Evolutionary conservation across 1,140 invertebrate species (phyloP).

Genomic region (Musca vetustissima): DNA sequence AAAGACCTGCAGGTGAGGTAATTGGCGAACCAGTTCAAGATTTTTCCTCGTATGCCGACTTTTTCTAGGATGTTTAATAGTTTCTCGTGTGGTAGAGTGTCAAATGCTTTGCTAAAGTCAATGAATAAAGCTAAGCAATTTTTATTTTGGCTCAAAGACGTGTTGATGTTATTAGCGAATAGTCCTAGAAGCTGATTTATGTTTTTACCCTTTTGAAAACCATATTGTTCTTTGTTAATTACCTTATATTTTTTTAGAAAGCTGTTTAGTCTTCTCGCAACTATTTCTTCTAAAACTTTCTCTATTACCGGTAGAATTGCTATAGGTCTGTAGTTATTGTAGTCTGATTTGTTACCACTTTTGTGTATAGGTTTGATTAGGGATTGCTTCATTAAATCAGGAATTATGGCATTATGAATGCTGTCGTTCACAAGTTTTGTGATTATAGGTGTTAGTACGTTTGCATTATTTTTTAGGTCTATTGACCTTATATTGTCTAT

Average conservation of each 20-base stretch:
- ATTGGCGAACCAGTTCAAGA: not conserved
- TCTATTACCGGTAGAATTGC: not conserved
- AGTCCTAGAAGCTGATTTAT: not conserved
- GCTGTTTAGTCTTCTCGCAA: not conserved
- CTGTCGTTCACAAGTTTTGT: not conserved
- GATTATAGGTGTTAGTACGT: not conserved
- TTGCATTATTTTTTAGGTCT: not conserved
- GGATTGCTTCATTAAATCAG: not conserved
- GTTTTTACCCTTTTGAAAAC: not conserved
- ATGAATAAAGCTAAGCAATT: not conserved
- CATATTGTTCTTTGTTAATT: not conserved
- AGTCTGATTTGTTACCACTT: not conserved
- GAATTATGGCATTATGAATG: not conserved
- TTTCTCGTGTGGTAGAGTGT: not conserved
- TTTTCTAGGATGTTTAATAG: not conserved
- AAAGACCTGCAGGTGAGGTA: not conserved
- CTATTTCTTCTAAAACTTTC: slow-evolving; percentile 1
- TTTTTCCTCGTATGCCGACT: not conserved
- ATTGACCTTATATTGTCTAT: not conserved
- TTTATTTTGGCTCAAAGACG: not conserved
- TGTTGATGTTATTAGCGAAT: not conserved
- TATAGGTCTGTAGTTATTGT: not conserved
- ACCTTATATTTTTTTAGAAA: slow-evolving; percentile 9
- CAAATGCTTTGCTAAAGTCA: not conserved
- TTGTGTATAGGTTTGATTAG: not conserved